A percentile compares a stretch with the other conserved stretches of the same genome.
Evolutionary conservation across 1,140 invertebrate species (phyloP).

Genomic region (Aphelinus atriplicis): DNA sequence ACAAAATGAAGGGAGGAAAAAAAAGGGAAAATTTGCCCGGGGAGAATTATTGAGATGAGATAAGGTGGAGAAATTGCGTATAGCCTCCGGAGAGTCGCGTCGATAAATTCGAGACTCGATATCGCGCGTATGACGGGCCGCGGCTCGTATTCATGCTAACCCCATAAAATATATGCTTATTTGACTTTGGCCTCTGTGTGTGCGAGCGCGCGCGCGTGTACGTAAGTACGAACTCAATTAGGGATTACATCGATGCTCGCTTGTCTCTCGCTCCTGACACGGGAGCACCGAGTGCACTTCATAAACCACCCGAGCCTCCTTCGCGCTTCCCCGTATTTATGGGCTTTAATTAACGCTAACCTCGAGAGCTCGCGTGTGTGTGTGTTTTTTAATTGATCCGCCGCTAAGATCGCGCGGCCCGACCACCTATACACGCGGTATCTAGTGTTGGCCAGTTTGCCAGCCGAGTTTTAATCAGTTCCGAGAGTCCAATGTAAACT

Average conservation of each 20-base stretch:
- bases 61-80: background rate
- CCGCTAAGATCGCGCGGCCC: too few species aligned
- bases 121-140: background rate
- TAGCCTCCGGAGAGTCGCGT: background rate
- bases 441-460: too few species aligned
- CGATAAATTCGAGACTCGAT: slow-evolving; percentile 7
- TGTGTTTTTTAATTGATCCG: too few species aligned
- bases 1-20: background rate
- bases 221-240: slow-evolving; percentile 30
- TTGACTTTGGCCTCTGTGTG: slow-evolving; percentile 2
- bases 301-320: background rate
- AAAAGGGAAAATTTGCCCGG: background rate
- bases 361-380: too few species aligned
- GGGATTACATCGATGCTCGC: background rate
- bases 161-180: slow-evolving; percentile 24
- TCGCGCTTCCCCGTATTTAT: slow-evolving; percentile 1
- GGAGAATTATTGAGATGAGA: slow-evolving; percentile 26
- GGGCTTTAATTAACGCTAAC: slow-evolving; percentile 13
- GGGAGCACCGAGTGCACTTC: background rate
- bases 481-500: too few species aligned
- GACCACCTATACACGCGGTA: too few species aligned
- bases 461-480: too few species aligned
- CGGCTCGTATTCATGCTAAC: background rate
- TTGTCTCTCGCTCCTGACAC: background rate
- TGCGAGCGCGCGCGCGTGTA: too few species aligned